Evolutionary conservation across 2,113 vertebrate genomes (phyloP), one percentile per base, ranked within the genome.

Genomic region (Scytalopus superciliaris): DNA sequence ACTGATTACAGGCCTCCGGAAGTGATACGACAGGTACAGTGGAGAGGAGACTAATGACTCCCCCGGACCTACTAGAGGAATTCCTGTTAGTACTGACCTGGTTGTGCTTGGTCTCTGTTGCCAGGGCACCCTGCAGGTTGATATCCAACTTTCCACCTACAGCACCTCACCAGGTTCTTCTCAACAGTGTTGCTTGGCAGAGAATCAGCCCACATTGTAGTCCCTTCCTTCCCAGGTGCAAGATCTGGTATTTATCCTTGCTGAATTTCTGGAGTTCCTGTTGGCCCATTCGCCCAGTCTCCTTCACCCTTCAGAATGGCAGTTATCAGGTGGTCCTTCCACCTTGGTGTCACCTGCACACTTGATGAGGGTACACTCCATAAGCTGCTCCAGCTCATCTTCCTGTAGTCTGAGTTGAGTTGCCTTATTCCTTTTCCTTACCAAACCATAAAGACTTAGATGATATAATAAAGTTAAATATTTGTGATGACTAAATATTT

Each of bases 51-150:
- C 44, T 31, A 81, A 35, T 9, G 5, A 15, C 14, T 50, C 22
- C 22, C 16, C 31, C 19, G 21, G 19, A 40, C 7, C 5, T 66
- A 17, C 35, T 45, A 7, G 19, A 6, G 0, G 1, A 7, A 4
- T 7, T 64, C 1, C 37, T 39, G 3, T 40, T 40, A 33, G 5
- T 35, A 23, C 15, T 14, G 3, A 12, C 14, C 11, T 83, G 21
- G 22, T 15, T 44, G 11, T 15, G 40, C 24, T 60, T 27, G 33
- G 7, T 37, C 17, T 82, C 40, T 87, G n/a, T 4, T 76, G 18
- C 14, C 22, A 57, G 28, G 8, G 19, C 9, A 50, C 50, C 17
- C 23, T 56, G 27, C 19, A 55, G 56, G 18, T 10, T 59, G 19
- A 21, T 28, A 24, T 22, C 9, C 53, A 60, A 12, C 8, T 59